Evolutionary conservation across 2,113 vertebrate species (phyloP).

Genomic region (Jacana jacana): DNA sequence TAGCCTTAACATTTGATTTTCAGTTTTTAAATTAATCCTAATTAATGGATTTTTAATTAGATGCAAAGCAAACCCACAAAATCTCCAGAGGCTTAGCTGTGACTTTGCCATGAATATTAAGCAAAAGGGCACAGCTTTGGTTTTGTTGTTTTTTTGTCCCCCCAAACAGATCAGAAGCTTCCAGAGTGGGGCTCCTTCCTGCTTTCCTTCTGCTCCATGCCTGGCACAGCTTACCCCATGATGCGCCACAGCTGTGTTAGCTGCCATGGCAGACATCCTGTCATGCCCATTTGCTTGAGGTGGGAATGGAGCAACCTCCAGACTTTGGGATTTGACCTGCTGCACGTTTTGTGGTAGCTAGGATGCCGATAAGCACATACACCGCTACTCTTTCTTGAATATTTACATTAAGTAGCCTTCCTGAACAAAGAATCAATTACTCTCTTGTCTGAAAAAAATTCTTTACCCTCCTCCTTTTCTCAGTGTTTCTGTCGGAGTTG

Average conservation of each 20-base stretch:
- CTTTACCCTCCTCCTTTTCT: not conserved
- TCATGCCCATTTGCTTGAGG: not conserved
- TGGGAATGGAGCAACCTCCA: not conserved
- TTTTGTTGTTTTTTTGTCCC: not conserved
- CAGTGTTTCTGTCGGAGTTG: not conserved
- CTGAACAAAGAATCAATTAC: not conserved
- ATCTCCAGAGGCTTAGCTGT: conserved; percentile 13
- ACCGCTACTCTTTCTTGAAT: not conserved
- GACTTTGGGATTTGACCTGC: not conserved
- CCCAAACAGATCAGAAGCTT: not conserved
- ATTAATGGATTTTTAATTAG: conserved; percentile 55
- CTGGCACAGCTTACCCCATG: not conserved
- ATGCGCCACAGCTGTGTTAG: rapidly evolving
- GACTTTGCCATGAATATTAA: not conserved
- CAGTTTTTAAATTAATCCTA: conserved; percentile 33
- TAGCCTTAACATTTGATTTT: conserved; percentile 42
- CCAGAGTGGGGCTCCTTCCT: not conserved
- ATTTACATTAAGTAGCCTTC: not conserved
- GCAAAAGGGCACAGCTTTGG: not conserved
- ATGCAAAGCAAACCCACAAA: conserved; percentile 5
- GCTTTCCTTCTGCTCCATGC: not conserved
- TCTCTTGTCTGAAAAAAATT: not conserved
- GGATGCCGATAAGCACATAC: not conserved
- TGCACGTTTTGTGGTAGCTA: rapidly evolving
- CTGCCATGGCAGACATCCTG: not conserved